Base-by-base conservation (phyloP, 2,113 vertebrate genomes). In the Opisthocomus hoazin region DNA sequence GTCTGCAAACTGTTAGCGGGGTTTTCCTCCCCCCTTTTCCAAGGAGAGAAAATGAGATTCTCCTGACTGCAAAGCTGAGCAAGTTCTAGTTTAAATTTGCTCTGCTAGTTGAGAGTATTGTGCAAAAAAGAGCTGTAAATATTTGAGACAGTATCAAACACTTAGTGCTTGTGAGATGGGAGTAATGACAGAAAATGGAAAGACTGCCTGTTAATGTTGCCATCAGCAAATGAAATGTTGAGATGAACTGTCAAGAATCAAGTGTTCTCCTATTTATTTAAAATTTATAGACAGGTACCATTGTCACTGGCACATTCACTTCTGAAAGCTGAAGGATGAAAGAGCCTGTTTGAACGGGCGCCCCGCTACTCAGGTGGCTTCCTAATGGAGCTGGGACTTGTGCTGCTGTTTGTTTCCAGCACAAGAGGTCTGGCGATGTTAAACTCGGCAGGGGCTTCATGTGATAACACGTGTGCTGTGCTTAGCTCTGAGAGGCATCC, bases 401-500 rank as follows among this genome's bases (percentile, higher is more conserved):
- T 37, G 24, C 6, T 48, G 24, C 43, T 1, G 1, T 43, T 82
- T 86, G 15, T 69, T 77, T 57, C 22, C 45, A 77, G 45, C 34
- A 7, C 32, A 45, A 77, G 41, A 74, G 27, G 5, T 91, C 60
- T 84, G 68, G 12, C 0, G 15, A 11, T 7, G 9, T 37, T 77
- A 29, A 70, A 24, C 23, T 30, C 0, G 1, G n/a, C 50, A 1
- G n/a, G 18, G n/a, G n/a, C 13, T 43, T 68, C n/a, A 1, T 3
- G 7, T 6, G 26, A 17, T 6, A 32, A 20, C 3, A 18, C 0
- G 0, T 30, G 22, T 34, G 54, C 18, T 0, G 0, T 0, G 1
- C 48, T 63, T 0, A 3, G 36, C 74, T 64, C n/a, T 3, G 43
- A 34, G 15, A 53, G n/a, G n/a, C 0, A 2, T 12, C n/a, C 3